Base-by-base conservation (phyloP, 92 coral and sea anemone species). In the Muricea muricata region DNA sequence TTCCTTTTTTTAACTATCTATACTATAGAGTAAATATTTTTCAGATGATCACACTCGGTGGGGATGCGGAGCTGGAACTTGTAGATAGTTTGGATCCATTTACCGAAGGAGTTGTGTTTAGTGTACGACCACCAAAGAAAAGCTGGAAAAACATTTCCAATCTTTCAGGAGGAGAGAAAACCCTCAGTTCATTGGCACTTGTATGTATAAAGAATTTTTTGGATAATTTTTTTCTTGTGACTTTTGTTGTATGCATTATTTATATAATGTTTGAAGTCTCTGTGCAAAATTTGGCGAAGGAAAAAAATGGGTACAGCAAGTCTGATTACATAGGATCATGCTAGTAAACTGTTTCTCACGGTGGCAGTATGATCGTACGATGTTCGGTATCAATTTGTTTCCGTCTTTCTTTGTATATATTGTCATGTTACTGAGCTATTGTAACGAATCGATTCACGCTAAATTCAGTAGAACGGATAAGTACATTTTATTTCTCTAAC, bases 21-120 rank as follows among this genome's bases (percentile, higher is more conserved):
- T n/a, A n/a, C n/a, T n/a, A 20, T 57, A 28, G 25, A 57, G 7
- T n/a, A 20, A 21, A 57, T 14, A 21, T 63, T 28, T 30, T 63
- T 1, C 85, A 96, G 99, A 96, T 96, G 99, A 96, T 96, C 77
- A 96, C 99, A 0, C 92, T 96, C 39, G 99, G 99, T 26, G 99
- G 99, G 0, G 99, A 96, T 79, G 99, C 99, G 7, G 99, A 96
- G 85, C 77, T 96, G 47, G 99, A 96, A 73, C 84, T 96, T 45
- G 99, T 96, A 32, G 99, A 96, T 61, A 96, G 99, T 76, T 90
- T 96, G 86, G 99, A 96, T 90, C 99, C 99, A 54, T 96, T 96
- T 83, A 93, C 99, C n/a, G 99, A 96, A 84, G 99, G 99, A 68
- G 94, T 96, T 47, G 99, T 93, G 35, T 96, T 96, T 90, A 93